Base-by-base conservation (phyloP, 64 coral and sea anemone genomes). In the Anthopleura sola region DNA sequence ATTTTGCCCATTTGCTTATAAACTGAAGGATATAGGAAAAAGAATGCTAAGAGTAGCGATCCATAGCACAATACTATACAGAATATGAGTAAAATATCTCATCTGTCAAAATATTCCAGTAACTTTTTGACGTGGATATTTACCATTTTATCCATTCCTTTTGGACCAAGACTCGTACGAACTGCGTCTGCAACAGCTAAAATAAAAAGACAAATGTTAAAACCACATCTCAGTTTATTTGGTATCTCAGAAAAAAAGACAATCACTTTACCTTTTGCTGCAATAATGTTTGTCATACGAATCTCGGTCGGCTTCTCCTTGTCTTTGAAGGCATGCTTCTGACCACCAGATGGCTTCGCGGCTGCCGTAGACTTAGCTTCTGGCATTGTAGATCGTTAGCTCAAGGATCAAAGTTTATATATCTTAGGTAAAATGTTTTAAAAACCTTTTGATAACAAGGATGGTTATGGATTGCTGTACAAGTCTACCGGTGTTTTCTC, bases 101-200 rank as follows among this genome's bases (percentile, higher is more conserved):
- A 32, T 12, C 31, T 71, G 66, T 71, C 66, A 71, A 71, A 71
- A 26, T 66, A 36, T 32, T 71, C 2, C 11, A 29, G 66, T 24
- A 32, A 32, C 26, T 71, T 68, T 68, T 71, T 34, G 66, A 71
- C 29, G 3, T 29, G n/a, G 3, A 10, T 44, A 79, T 44, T 79
- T 84, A 99, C 97, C 97, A 95, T 99, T 87, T 98, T 98, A 21
- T 98, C 95, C 95, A 98, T 98, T 50, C 95, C 95, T 98, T 94
- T 98, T 74, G 95, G 95, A 17, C 95, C 95, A 92, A 98, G 92
- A 92, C 95, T 98, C 50, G 95, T 98, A 69, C 95, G 83, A 76
- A 98, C 93, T 19, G 95, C 95, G 86, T 93, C 89, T 29, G 95
- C 92, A 50, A 98, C 92, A 74, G 95, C 95, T 98, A 51, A 39